Conservation (phyloP, 1,140 invertebrate genomes). For the Pygmarrhopalites habei region DNA sequence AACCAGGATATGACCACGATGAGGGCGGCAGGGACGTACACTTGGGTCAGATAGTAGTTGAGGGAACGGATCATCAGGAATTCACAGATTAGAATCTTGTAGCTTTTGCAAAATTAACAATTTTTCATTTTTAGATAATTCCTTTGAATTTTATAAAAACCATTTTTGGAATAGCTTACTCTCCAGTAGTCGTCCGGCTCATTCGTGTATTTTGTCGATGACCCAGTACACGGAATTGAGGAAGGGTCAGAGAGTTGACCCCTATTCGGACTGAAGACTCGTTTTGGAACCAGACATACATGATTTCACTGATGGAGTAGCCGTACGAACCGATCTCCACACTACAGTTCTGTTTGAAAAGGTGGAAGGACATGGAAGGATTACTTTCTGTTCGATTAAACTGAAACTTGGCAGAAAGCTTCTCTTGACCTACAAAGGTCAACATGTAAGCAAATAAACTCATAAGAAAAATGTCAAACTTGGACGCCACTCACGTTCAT, state of each 20-base stretch:
- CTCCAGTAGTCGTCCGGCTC: neutral
- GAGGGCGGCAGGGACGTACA: conserved; percentile 94
- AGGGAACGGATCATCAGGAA: neutral
- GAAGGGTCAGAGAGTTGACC: neutral
- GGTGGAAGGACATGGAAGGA: no score
- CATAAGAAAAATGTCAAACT: no score
- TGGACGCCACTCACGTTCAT: no score
- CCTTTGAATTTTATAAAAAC: no score
- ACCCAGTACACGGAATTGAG: neutral
- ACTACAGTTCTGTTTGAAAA: no score
- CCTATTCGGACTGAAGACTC: neutral
- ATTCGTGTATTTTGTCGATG: neutral
- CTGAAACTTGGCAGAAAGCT: no score
- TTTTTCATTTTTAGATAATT: no score
- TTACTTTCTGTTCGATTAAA: no score
- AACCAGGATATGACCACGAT: conserved; percentile 99
- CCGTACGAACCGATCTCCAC: neutral
- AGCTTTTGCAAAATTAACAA: no score
- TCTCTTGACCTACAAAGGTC: no score
- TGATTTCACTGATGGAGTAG: neutral
- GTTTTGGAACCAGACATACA: neutral
- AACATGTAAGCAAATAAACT: no score
- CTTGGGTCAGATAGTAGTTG: conserved; percentile 86
- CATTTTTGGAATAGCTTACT: no score
- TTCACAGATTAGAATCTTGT: neutral